phyloP scores from a whole-genome alignment of 2,888 invertebrate species.

The Ormia ochracea region DNA sequence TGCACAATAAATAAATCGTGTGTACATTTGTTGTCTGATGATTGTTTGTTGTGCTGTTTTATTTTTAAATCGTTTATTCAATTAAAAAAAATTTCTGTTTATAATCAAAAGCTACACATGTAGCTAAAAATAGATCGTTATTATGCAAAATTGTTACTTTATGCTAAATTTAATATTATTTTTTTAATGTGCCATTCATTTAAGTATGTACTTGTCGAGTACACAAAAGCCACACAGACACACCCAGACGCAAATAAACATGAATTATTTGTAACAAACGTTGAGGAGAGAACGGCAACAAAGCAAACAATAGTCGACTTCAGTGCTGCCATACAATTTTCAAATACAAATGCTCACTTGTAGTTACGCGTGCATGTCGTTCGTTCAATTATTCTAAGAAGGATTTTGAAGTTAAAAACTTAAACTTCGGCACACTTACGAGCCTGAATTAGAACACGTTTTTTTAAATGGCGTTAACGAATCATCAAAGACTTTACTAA shows the following conservation, averaged over 20 bases:
- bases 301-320: slow-evolving; percentile 2
- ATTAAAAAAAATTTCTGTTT: slow-evolving; percentile 36
- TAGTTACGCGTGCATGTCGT: too few species aligned
- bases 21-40: neutral
- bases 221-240: neutral
- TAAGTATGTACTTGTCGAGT: neutral
- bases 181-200: slow-evolving; percentile 28
- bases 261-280: slow-evolving; percentile 7
- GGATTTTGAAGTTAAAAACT: too few species aligned
- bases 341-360: too few species aligned
- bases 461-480: too few species aligned
- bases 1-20: slow-evolving; percentile 9
- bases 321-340: slow-evolving; percentile 3
- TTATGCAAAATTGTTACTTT: slow-evolving; percentile 46
- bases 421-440: too few species aligned
- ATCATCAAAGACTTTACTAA: too few species aligned
- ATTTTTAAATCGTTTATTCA: slow-evolving; percentile 55
- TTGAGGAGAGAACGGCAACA: neutral
- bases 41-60: slow-evolving; percentile 20
- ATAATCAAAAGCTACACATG: slow-evolving; percentile 8
- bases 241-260: neutral
- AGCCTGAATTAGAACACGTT: too few species aligned
- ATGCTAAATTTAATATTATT: slow-evolving; percentile 47
- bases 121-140: slow-evolving; percentile 48
- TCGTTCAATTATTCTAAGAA: too few species aligned